Evolutionary conservation across 2,113 vertebrate genomes (phyloP), one percentile per base, ranked within the genome.

Genomic region (Phainopepla nitens): DNA sequence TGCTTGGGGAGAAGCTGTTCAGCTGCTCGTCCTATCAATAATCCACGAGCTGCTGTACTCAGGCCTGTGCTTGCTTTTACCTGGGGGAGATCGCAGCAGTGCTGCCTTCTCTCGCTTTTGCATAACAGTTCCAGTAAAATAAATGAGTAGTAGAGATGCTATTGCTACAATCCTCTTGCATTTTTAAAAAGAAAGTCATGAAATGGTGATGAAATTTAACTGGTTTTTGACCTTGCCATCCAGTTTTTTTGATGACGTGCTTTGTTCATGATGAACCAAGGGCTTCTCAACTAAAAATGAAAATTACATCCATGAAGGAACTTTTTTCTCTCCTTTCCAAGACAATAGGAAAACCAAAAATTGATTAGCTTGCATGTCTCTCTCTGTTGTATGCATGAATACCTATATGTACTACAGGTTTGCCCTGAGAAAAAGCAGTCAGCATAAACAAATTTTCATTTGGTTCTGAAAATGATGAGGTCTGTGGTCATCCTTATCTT

Each of bases 401-500:
- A 66, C 9, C 10, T 66, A 0, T 36, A 27, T 24, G 44, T 53
- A 84, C 11, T 58, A 36, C 80, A 79, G 33, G 21, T 11, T 90
- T 80, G 54, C 65, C 58, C 31, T 66, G 64, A 80, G 75, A 47
- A 91, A 89, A 89, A 88, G 42, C 47, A 83, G 88, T 64, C 62
- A 90, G 76, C 88, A 78, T 57, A 82, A 95, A 88, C 56, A 70
- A 86, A 68, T 92, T 83, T 73, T 78, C 45, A 57, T 92, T 95
- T 92, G 60, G n/a, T 70, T 75, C 76, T 87, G 92, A 96, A 97
- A 96, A 94, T 57, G 44, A 45, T 75, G 90, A 95, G 75, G 88
- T 86, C 92, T 95, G 86, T 92, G 92, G 90, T 45, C 92, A 96
- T 83, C 83, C 51, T 90, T 89, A 96, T 93, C 82, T 84, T 62